Conservation (phyloP, 2,113 vertebrate species). For the Hyperoodon ampullatus region DNA sequence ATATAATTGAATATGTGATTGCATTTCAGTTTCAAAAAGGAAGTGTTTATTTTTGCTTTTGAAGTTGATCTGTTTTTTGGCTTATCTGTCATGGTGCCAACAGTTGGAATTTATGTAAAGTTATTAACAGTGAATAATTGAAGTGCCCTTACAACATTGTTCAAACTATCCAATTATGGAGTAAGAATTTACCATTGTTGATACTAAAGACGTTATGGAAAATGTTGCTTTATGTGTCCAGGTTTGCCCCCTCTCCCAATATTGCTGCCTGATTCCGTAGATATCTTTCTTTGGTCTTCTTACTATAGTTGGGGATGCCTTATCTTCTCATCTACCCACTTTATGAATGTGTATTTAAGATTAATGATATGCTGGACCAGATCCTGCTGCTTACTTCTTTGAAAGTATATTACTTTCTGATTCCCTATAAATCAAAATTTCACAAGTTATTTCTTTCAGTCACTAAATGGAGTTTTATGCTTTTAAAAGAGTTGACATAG, state of each 20-base stretch:
- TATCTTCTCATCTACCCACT: not conserved
- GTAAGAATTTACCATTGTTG: not conserved
- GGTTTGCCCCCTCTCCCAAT: not conserved
- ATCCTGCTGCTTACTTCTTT: conserved; percentile 44
- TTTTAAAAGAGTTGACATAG: conserved; percentile 35
- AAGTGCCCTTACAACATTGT: not conserved
- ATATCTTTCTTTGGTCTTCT: not conserved
- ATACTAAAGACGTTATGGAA: not conserved
- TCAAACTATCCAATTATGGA: not conserved
- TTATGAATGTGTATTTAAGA: conserved; percentile 32
- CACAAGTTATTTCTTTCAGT: conserved; percentile 44
- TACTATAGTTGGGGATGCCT: not conserved
- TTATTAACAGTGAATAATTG: not conserved
- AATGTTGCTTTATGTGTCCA: not conserved
- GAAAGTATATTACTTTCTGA: conserved; percentile 34
- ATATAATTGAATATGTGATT: not conserved
- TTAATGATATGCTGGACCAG: conserved; percentile 9
- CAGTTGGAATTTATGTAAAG: not conserved
- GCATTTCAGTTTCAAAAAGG: not conserved
- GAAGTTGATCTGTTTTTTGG: not conserved
- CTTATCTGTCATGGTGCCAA: not conserved
- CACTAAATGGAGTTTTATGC: conserved; percentile 33
- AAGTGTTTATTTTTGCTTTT: conserved; percentile 34
- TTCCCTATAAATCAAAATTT: conserved; percentile 49
- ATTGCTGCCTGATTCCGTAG: not conserved